These are phyloP conservation scores for Pithys albifrons DNA, from an alignment of 2,113 vertebrate species.

Conservation along the genomic window DNA sequence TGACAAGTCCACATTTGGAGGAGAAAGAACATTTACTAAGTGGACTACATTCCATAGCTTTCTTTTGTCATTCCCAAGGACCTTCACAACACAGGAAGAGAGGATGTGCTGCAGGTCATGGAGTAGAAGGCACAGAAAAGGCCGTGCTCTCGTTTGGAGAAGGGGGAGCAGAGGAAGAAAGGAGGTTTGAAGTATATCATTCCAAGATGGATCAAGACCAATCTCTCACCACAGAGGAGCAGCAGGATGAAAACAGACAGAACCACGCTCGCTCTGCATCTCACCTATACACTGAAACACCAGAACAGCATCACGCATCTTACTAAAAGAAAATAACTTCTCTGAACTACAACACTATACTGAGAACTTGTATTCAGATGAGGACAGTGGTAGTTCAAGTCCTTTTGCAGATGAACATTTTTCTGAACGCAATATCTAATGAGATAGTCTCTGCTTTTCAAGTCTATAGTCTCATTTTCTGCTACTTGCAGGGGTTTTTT, in stretches of 20 bases:
- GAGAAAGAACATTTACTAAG: background rate
- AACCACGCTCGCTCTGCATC: background rate
- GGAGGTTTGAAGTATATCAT: background rate
- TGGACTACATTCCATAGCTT: background rate
- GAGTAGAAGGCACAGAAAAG: background rate
- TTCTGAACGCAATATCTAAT: background rate
- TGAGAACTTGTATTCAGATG: background rate
- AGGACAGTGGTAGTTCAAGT: background rate
- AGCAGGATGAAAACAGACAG: background rate
- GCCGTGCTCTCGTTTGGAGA: background rate
- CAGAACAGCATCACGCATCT: background rate
- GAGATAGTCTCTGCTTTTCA: background rate
- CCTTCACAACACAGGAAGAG: background rate
- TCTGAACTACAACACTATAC: background rate
- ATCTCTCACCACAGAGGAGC: background rate
- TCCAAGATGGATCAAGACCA: background rate
- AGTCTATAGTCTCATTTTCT: background rate
- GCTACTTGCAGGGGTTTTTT: background rate
- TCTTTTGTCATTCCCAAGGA: background rate
- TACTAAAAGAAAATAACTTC: background rate
- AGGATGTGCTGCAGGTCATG: background rate
- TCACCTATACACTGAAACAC: background rate
- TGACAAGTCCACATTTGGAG: background rate
- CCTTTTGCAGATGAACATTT: background rate
- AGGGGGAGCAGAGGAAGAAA: background rate